Evolutionary conservation across 1,140 invertebrate species (phyloP).

Genomic region (Melitaea cinxia): DNA sequence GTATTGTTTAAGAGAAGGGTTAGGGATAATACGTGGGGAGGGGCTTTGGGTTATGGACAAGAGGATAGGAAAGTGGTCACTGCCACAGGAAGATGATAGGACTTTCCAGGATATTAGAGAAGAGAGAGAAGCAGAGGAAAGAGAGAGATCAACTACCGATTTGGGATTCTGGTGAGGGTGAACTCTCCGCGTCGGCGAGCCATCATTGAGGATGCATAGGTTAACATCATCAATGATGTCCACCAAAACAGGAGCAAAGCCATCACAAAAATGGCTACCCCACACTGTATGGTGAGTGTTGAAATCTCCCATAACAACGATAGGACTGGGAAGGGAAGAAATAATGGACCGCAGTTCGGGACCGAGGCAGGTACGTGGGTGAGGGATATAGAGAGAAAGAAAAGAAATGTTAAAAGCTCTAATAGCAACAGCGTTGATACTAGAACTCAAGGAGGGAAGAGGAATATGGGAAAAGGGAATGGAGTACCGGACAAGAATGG

Average conservation of each 20-base stretch:
- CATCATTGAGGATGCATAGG: conserved; percentile 41
- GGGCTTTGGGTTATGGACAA: neutral
- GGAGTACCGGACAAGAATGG: neutral
- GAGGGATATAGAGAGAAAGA: conserved; percentile 6
- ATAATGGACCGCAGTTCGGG: conserved; percentile 11
- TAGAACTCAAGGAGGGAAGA: neutral
- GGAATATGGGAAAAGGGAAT: neutral
- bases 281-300: conserved; percentile 20
- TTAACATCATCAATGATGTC: conserved; percentile 34
- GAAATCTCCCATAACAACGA: conserved; percentile 20
- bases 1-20: too few relatives aligned
- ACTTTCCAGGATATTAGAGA: neutral
- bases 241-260: neutral
- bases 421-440: conserved; percentile 19
- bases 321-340: conserved; percentile 11
- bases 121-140: neutral
- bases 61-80: neutral
- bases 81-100: neutral
- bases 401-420: conserved; percentile 8
- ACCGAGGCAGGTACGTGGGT: conserved; percentile 1
- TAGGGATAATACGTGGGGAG: neutral
- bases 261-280: conserved; percentile 11
- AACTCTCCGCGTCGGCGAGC: too few relatives aligned
- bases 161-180: too few relatives aligned
- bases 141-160: neutral